Evolutionary conservation across 1,140 invertebrate species (phyloP).

Genomic region (Antheraea mylitta): DNA sequence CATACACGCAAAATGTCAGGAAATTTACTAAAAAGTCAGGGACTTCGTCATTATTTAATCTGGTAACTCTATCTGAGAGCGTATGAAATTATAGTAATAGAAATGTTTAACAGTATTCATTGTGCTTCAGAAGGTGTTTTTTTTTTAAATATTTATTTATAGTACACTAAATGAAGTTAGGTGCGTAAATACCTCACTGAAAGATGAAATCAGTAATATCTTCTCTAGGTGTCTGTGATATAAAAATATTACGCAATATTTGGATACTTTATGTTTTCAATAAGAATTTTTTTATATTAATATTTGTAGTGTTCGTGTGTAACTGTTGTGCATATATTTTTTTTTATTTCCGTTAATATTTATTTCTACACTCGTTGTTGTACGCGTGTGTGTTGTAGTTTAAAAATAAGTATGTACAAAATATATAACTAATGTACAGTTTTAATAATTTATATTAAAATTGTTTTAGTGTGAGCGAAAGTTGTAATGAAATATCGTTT

Average conservation of each 20-base stretch:
- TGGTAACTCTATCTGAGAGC: too few species aligned
- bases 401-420: constrained; percentile 44
- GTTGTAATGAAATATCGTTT: neutral
- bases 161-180: constrained; percentile 40
- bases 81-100: constrained; percentile 28
- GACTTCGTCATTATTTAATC: too few species aligned
- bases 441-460: constrained; percentile 33
- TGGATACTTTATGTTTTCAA: constrained; percentile 33
- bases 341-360: constrained; percentile 30
- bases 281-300: constrained; percentile 27
- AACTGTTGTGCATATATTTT: constrained; percentile 23
- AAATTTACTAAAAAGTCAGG: too few species aligned
- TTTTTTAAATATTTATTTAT: constrained; percentile 45
- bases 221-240: constrained; percentile 75
- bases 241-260: constrained; percentile 52
- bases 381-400: constrained; percentile 27
- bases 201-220: constrained; percentile 47
- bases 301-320: constrained; percentile 5
- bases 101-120: constrained; percentile 32
- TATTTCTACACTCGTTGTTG: constrained; percentile 26
- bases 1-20: too few species aligned
- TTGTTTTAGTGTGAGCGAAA: constrained; percentile 10
- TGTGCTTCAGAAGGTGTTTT: constrained; percentile 54
- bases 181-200: constrained; percentile 38
- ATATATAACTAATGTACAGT: constrained; percentile 42